A percentile compares a stretch with the other conserved stretches of the same genome.
Conservation (phyloP, 2,888 invertebrate genomes). For the Papilio demoleus region DNA sequence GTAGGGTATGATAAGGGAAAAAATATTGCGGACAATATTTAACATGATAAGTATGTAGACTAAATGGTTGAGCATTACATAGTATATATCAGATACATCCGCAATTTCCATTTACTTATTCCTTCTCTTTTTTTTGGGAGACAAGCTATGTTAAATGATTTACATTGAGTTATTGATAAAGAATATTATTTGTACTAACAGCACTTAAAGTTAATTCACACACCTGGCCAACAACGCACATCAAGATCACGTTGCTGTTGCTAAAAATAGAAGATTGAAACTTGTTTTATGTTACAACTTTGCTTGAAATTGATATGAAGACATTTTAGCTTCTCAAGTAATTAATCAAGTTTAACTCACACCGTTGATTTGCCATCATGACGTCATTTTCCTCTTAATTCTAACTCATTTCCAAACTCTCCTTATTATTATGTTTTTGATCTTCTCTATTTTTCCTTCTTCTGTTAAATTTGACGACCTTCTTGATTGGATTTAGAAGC, state of each 20-base stretch:
- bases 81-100: too few relatives aligned
- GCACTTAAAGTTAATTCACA: neutral
- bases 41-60: too few relatives aligned
- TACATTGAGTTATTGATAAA: neutral
- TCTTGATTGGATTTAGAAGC: constrained; percentile 56
- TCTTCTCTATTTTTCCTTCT: constrained; percentile 76
- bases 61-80: too few relatives aligned
- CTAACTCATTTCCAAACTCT: constrained; percentile 89
- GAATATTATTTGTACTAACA: neutral
- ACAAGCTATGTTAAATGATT: neutral
- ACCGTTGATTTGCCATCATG: constrained; percentile 86
- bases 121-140: neutral
- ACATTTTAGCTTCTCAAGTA: neutral
- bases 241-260: neutral
- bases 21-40: too few relatives aligned
- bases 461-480: constrained; percentile 57
- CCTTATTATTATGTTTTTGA: constrained; percentile 86
- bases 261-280: neutral
- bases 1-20: too few relatives aligned
- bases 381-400: constrained; percentile 88
- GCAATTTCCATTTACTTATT: too few relatives aligned
- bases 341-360: constrained; percentile 55
- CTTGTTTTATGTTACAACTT: neutral
- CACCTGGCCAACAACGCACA: neutral
- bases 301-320: neutral